Base-by-base conservation (phyloP, 2,113 vertebrate genomes). In the Prunella fulvescens region DNA sequence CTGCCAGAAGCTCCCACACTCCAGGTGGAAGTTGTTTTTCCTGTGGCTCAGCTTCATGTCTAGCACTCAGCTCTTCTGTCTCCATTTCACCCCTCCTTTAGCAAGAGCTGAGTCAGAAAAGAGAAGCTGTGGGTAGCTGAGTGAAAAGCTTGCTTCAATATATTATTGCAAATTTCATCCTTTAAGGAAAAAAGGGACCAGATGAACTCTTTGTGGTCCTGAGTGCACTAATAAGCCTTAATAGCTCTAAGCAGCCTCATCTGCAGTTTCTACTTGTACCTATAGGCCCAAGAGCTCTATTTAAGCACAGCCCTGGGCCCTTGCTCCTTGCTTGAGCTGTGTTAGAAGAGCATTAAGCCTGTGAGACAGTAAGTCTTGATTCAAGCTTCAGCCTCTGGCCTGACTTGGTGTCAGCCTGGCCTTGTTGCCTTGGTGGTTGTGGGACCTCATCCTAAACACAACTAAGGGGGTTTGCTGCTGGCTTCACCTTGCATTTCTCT, bases 321-420 rank as follows among this genome's bases (percentile, higher is more conserved):
- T 33, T 9, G 5, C 0, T 3, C 10, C 5, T 66, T 1, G 10
- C 2, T 3, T 45, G 16, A 54, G n/a, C 28, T 71, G 6, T 53
- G 6, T 23, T n/a, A 39, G 60, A 61, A 51, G 7, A 24, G 18
- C 4, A 7, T 5, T 47, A 26, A 39, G 7, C 18, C 25, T 88
- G 35, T 67, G 6, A 14, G 3, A 12, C 1, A 57, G 25, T 6
- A 81, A 29, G 35, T 15, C 11, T 62, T 39, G 35, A 47, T 47
- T 18, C 10, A 28, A 12, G 8, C 4, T 16, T 42, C 24, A 39
- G 2, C 11, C 2, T 44, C 11, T 47, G 26, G 19, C n/a, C 33
- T 47, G 10, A 9, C 14, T 58, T 50, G 23, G 8, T 1, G 50
- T 42, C 29, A 80, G 44, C 33, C 42, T 51, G 10, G 4, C 64